Percentiles rank a stretch among this genome's conserved stretches.
Evolutionary conservation across 2,113 vertebrate genomes (phyloP).

Genomic region (Motacilla alba): DNA sequence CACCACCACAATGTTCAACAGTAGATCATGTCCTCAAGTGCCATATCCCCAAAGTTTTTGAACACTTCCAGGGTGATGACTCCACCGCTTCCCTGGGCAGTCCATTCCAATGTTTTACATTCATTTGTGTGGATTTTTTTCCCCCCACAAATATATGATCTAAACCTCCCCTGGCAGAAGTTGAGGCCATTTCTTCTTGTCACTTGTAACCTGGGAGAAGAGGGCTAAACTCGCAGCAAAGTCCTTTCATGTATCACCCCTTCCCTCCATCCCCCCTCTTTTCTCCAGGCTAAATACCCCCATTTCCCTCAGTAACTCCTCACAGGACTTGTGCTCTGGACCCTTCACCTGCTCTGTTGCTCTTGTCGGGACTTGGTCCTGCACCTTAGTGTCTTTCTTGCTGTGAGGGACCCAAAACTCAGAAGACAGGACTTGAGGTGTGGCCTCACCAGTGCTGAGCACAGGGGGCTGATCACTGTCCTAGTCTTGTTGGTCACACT

Average conservation of each 20-base stretch:
- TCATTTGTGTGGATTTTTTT: neutral
- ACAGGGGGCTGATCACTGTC: accelerated
- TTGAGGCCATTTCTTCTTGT: neutral
- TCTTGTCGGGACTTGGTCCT: neutral
- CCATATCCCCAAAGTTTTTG: neutral
- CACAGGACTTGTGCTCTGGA: neutral
- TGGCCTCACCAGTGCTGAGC: neutral
- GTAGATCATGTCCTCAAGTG: neutral
- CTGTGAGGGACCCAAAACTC: neutral
- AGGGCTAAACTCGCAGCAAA: neutral
- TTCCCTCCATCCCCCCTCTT: neutral
- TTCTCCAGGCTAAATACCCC: neutral
- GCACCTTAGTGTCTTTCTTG: neutral
- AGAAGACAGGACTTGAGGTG: accelerated
- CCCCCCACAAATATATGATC: accelerated
- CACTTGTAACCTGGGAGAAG: neutral
- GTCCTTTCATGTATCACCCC: neutral
- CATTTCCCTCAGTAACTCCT: neutral
- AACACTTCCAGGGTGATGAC: neutral
- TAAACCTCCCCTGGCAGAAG: neutral
- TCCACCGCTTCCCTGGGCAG: neutral
- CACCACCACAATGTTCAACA: neutral
- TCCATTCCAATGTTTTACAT: neutral
- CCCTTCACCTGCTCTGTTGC: neutral
- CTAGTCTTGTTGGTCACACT: neutral